Evolutionary conservation across 2,113 vertebrate genomes (phyloP), one percentile per base, ranked within the genome.

Genomic region (Urocitellus parryii): DNA sequence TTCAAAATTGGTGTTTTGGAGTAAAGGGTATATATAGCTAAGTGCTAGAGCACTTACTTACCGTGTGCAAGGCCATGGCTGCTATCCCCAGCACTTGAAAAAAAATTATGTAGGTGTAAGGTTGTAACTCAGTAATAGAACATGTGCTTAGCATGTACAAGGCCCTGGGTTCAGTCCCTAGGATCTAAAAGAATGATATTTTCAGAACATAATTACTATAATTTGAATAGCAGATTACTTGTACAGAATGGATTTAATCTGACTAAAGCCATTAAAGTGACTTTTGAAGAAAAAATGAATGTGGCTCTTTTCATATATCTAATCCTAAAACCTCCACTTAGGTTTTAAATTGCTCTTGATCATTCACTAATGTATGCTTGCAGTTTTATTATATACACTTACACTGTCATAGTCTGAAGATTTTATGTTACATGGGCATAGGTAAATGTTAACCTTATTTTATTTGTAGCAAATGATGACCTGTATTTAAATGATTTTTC

Each of bases 331-430:
- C 45, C 61, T 94, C 72, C 86, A 77, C 51, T 94, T 93, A 63
- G 65, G 72, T 70, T 83, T 94, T 88, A 90, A 88, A 94, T 90
- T 79, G 27, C 53, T 88, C 65, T 90, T 39, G 85, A 74, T 87
- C 95, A 45, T 58, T 79, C 83, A 56, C 34, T 88, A 95, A 93
- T 91, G 5, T 91, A 61, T 81, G 80, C 76, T 84, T 78, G 34
- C 2, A 81, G 34, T 76, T 96, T 73, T 45, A 94, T 45, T 81
- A 77, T 45, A 51, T 80, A 65, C 42, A 67, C 65, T 90, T 95
- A 80, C 4, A 84, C 74, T 94, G 70, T 90, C 93, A 88, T 88
- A 76, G 13, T 96, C 61, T 90, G 63, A 94, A 37, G 53, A 45
- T 72, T 84, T 68, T 80, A 58, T 77, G 67, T 85, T 37, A 82